Evolutionary conservation across 2,888 invertebrate genomes (phyloP), one percentile per base, ranked within the genome.

Genomic region (Rhagium mordax): DNA sequence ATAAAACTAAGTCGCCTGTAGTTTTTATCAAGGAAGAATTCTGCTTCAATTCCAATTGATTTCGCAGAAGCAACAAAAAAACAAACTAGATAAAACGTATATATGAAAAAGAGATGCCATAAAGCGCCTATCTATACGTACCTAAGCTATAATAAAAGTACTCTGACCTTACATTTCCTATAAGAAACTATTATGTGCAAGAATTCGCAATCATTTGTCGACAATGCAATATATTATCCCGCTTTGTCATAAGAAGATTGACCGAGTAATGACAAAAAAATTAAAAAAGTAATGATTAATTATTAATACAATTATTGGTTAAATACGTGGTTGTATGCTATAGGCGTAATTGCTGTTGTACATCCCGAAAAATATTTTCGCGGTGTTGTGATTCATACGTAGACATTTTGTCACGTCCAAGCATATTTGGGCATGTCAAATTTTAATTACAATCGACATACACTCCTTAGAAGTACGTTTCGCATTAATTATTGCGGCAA

Each of bases 121-220:
- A 24, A 55, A 24, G 51, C 51, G 51, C 10, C 59, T 33, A 59
- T 16, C 27, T 29, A 6, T 24, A 20, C 24, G 55, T 61, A 47
- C 61, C 48, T 64, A 64, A 7, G 24, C 29, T 51, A 49, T 27
- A 65, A 53, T 29, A 53, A 48, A 65, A 53, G 53, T 65, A 20
- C 65, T 27, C 8, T 65, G 53, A 53, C 53, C 53, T 65, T 29
- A 53, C 53, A 16, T 53, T 53, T 27, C n/a, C 65, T 65, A 65
- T 33, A 65, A 65, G 53, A 65, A 65, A 18, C 48, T 5, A 53
- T 13, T 53, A 53, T 65, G 65, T 65, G 65, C 53, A 65, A 53
- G 65, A 65, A 65, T 65, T 64, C 20, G 24, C 51, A 10, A 65
- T 65, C 33, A 33, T 53, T 65, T 53, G 65, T 65, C 33, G 33